Evolutionary conservation across 2,113 vertebrate species (phyloP), one percentile per base, ranked within the genome.

Genomic region (Myrmecophaga tridactyla): DNA sequence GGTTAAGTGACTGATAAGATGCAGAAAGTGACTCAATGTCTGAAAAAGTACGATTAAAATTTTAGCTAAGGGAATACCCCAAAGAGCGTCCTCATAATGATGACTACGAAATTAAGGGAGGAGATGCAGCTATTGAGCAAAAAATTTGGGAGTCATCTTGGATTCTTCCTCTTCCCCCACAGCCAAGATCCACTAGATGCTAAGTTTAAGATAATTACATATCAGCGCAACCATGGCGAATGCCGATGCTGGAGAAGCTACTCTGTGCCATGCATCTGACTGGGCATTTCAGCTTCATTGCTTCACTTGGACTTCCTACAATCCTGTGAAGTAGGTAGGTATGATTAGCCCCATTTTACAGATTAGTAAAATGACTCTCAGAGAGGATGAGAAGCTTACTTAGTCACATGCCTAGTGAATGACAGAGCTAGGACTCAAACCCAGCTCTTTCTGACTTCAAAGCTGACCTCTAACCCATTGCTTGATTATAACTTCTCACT

Each of bases 1-100:
- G 13, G 10, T 85, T 70, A 46, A n/a, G 10, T 76, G 48, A 77
- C 43, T 86, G 41, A 67, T 73, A 82, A 73, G 89, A 89, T 77
- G 23, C 3, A 41, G n/a, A 90, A 94, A 92, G 23, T 17, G 29
- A 76, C 15, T 1, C 41, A 48, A 27, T 48, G 21, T 65, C 23
- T 82, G 56, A 81, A 75, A 90, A 63, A 31, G 23, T 36, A n/a
- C 23, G 36, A 41, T 41, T 85, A 63, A 86, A 43, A 51, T 65
- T 92, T 72, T 6, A 14, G 2, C 34, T 53, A 56, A 69, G 89
- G 43, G 0, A 46, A 80, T 48, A 78, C 1, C 17, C 39, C 1
- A 43, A 80, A 95, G 34, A 80, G 39, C 11, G 72, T 34, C 39
- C n/a, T 82, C 39, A 4, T 3, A 18, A 69, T 43, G 53, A 92